These are phyloP conservation scores for Drosophila buzzatii DNA, from an alignment of 2,888 invertebrate species.

Conservation along the genomic window DNA sequence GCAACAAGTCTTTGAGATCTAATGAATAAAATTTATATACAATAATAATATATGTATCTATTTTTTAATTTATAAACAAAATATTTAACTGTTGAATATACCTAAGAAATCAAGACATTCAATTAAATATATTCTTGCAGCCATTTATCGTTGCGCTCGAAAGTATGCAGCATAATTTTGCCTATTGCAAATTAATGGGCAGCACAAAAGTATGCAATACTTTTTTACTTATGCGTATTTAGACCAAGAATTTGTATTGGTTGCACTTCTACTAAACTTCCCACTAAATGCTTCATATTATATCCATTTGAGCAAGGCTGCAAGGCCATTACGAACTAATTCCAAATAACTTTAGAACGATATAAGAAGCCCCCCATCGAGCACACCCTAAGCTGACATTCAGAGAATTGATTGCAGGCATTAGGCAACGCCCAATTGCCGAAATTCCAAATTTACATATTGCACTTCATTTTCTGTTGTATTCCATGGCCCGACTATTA, in stretches of 20 bases:
- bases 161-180: constrained; percentile 3
- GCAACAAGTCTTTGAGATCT: constrained; percentile 38
- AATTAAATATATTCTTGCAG: too few relatives aligned
- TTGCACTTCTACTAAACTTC: too few relatives aligned
- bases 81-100: too few relatives aligned
- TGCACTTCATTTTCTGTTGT: constrained; percentile 4
- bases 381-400: neutral
- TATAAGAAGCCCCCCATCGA: neutral
- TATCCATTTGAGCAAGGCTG: neutral
- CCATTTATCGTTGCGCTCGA: neutral
- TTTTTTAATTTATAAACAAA: too few relatives aligned
- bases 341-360: neutral
- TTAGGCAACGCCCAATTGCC: constrained; percentile 1
- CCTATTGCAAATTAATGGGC: neutral
- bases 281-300: too few relatives aligned
- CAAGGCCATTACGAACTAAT: neutral
- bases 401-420: constrained; percentile 28
- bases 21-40: constrained; percentile 50
- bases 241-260: neutral
- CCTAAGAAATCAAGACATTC: too few relatives aligned
- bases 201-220: neutral
- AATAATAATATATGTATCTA: neutral
- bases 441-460: constrained; percentile 4
- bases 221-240: neutral
- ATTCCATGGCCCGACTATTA: constrained; percentile 14